Percentiles rank a stretch among this genome's conserved stretches.
Evolutionary conservation across 2,888 invertebrate genomes (phyloP).

Genomic region (Villa cingulata): DNA sequence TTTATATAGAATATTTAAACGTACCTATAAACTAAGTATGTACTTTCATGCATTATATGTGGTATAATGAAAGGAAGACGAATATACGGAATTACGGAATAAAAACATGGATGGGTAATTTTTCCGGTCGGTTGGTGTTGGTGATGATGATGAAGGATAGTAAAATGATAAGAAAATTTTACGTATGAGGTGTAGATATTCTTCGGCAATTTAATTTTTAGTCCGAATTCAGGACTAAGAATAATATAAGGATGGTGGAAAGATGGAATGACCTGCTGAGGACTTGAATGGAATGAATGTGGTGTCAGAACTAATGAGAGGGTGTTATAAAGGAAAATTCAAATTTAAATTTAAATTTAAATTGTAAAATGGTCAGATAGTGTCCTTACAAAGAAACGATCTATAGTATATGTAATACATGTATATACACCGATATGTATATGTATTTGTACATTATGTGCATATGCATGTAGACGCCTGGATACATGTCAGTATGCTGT

Average conservation of each 20-base stretch:
- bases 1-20: no score
- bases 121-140: constrained; percentile 6
- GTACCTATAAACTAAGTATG: no score
- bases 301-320: constrained; percentile 12
- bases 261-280: no score
- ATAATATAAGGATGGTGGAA: no score
- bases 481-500: constrained; percentile 10
- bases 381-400: constrained; percentile 8
- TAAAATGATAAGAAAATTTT: neutral
- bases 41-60: no score
- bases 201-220: neutral
- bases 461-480: no score
- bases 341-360: neutral
- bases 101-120: neutral
- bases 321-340: constrained; percentile 14
- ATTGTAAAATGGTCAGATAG: constrained; percentile 14
- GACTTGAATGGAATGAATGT: neutral
- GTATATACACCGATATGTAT: no score
- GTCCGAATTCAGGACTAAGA: no score
- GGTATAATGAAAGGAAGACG: neutral
- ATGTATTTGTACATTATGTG: no score
- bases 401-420: no score
- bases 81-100: neutral
- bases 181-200: neutral
- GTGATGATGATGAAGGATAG: neutral